Evolutionary conservation across 1,140 invertebrate genomes (phyloP), one percentile per base, ranked within the genome.

Genomic region (Leptinotarsa undecemlineata): DNA sequence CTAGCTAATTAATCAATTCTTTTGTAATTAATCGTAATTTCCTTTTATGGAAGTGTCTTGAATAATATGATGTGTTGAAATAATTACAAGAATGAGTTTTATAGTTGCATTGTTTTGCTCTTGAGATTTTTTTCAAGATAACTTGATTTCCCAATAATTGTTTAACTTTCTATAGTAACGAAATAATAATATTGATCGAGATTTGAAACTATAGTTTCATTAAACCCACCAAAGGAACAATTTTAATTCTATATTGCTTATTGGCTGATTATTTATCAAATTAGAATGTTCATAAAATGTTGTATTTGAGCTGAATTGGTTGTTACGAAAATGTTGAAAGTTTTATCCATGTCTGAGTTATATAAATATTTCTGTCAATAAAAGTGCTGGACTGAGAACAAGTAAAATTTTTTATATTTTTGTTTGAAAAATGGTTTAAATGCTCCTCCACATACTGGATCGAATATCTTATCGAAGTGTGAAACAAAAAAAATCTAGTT

Each of bases 141-240:
- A 51, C 14, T 21, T 3, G 42, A 42, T 69, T 69, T 69, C 68
- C 19, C 68, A 69, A 51, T 71, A 71, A 71, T 71, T 71, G 42
- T 71, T 71, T 71, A 71, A 71, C 69, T 71, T 71, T 71, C 69
- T 71, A 71, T 71, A 71, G 61, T 19, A 57, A 60, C 13, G 60
- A 68, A 66, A 47, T 68, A 47, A 68, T 68, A 1, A 48, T 47
- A 48, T 68, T 26, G 67, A 6, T 68, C 42, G 17, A n/a, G 20
- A n/a, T 47, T 68, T 13, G 8, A 68, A 47, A 68, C 17, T 68
- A 68, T 26, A 68, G 23, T 23, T 68, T 47, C 20, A 23, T 23
- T 68, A 48, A 48, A 47, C 42, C 14, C 17, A 48, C 13, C 23
- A 68, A 47, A 48, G 67, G 33, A 48, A 68, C 26, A 21, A 26